Evolutionary conservation across 2,888 invertebrate species (phyloP).

Genomic region (Drosophila imparisetae): DNA sequence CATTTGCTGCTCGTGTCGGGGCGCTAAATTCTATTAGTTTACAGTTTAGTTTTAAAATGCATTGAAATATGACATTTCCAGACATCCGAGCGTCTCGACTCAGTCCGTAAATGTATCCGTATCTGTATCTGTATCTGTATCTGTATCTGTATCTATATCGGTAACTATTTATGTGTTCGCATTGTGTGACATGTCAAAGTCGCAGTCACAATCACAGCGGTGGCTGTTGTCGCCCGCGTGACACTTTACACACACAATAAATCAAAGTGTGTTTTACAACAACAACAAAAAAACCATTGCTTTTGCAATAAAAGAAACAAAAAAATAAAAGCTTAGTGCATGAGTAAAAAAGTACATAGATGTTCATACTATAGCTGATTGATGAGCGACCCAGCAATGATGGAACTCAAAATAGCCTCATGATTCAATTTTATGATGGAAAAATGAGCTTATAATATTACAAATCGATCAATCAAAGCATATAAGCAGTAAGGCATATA

Average conservation of each 20-base stretch:
- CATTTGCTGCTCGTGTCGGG: constrained; percentile 55
- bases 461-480: background rate
- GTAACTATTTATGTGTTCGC: constrained; percentile 26
- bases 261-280: constrained; percentile 46
- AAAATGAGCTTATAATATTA: background rate
- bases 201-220: constrained; percentile 64
- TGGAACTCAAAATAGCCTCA: constrained; percentile 42
- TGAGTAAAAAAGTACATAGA: constrained; percentile 7
- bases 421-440: constrained; percentile 11
- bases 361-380: background rate
- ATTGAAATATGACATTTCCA: constrained; percentile 66
- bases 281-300: constrained; percentile 3
- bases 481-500: background rate
- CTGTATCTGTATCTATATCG: constrained; percentile 23
- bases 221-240: constrained; percentile 76
- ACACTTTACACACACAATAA: constrained; percentile 77
- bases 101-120: constrained; percentile 6
- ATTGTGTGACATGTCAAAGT: constrained; percentile 69
- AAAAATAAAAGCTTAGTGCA: constrained; percentile 33
- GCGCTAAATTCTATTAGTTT: constrained; percentile 70
- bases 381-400: constrained; percentile 14
- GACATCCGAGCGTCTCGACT: constrained; percentile 35
- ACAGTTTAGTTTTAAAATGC: constrained; percentile 63
- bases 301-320: constrained; percentile 2
- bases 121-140: constrained; percentile 18